Evolutionary conservation across 2,888 invertebrate genomes (phyloP), one percentile per base, ranked within the genome.

Genomic region (Cybosia mesomella): DNA sequence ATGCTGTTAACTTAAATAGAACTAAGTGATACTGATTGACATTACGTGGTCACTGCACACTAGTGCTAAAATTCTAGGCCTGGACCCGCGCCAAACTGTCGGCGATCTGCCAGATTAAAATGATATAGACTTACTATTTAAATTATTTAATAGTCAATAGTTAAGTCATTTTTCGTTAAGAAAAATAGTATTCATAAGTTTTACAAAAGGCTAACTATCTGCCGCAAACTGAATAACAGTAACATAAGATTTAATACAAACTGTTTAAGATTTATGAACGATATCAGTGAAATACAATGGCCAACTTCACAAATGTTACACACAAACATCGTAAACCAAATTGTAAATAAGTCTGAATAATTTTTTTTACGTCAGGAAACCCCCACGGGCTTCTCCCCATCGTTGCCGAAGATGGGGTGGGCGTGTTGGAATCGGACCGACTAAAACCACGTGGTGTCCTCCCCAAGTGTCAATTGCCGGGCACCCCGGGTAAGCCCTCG

Each of bases 21-120:
- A 70, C 68, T 72, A 80, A 79, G 74, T 82, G 74, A 81, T 81
- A 77, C 77, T 77, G 81, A 83, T 80, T 75, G 83, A 81, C 80
- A 73, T 60, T 72, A 74, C 75, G 70, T 78, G 70, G 74, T 71
- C 72, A 71, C 68, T 74, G 49, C n/a, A n/a, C 49, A n/a, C 49
- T 49, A 76, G 79, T 64, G 75, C 72, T 67, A 65, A 58, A 39
- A 69, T 68, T 62, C 70, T 63, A 64, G 28, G n/a, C 22, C 62
- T 82, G 83, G 81, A 71, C 22, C 9, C 15, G 58, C 63, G 80
- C 81, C 82, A 74, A 67, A 81, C 75, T 80, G 61, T 67, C 58
- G 53, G 24, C 67, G 67, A 63, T 58, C 67, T 58, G 39, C 61
- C 28, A 43, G 43, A 57, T 61, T 32, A n/a, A 36, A 63, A 63